Base-by-base conservation (phyloP, 2,888 invertebrate genomes). In the Galeruca laticollis region DNA sequence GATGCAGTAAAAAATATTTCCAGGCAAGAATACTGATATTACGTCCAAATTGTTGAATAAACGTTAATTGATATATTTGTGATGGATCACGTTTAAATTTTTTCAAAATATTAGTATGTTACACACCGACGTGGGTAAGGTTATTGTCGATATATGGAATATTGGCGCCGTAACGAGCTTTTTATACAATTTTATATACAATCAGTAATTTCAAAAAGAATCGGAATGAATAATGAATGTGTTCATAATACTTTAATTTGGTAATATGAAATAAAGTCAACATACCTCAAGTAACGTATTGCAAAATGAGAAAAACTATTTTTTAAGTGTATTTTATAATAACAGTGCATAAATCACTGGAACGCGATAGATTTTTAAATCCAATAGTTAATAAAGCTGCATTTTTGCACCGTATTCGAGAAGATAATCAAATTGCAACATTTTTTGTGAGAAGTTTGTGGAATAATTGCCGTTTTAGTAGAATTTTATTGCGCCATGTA, bases 401-500 rank as follows among this genome's bases (percentile, higher is more conserved):
- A 9, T 18, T 47, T 26, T 47, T 47, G 47, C 18, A 15, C 18
- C 26, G 13, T 26, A 21, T 5, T 18, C 18, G 18, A 15, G 18
- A 31, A 61, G 2, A 49, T 51, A 61, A 61, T 61, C 49, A 51
- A 52, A 52, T 62, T 52, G 33, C 10, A 62, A 20, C 37, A 62
- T 33, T 26, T 62, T 52, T 8, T 8, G 52, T 62, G 43, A 47
- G 52, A 62, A 64, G 47, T 31, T 43, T 47, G 43, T 18, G 47
- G 18, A 65, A 65, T 47, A 33, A 64, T 64, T 64, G 31, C 43
- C 54, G 26, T 21, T 51, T 33, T 3, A 11, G 15, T 47, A 15
- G 18, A 64, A 56, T 64, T 64, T 56, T 56, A 64, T 37, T 18
- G 57, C 56, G 20, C 54, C 56, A 43, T 40, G 40, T 43, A 56